Percentiles rank a stretch among this genome's conserved stretches.
Conservation (phyloP, 2,113 vertebrate genomes). For the Prunella fulvescens region DNA sequence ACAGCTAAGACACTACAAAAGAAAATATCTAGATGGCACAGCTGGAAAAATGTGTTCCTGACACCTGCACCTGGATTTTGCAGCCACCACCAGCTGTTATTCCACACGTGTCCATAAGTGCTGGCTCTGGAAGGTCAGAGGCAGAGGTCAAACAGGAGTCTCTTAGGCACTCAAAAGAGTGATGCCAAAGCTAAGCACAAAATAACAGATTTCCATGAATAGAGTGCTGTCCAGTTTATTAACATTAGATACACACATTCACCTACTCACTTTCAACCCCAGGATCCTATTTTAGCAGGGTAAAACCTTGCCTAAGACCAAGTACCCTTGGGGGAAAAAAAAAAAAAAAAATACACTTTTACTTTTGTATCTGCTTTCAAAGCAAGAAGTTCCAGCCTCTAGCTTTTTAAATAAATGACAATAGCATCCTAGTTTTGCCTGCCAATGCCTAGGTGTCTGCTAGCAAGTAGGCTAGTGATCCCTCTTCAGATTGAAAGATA, state of each 20-base stretch:
- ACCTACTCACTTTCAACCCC: background rate
- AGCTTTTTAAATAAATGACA: background rate
- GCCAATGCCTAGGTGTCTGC: background rate
- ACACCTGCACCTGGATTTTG: constrained; percentile 70
- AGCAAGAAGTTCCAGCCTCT: background rate
- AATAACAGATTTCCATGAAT: background rate
- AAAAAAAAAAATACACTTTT: rapidly evolving
- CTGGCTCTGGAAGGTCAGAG: constrained; percentile 56
- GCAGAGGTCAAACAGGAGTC: constrained; percentile 63
- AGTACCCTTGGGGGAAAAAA: background rate
- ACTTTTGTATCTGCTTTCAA: background rate
- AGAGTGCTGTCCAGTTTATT: background rate
- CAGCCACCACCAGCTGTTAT: constrained; percentile 63
- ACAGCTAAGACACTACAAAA: constrained; percentile 43
- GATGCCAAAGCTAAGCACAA: background rate
- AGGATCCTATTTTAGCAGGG: background rate
- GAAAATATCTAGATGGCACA: constrained; percentile 59
- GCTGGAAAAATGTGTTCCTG: constrained; percentile 58
- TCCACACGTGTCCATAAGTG: constrained; percentile 58
- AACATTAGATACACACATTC: background rate
- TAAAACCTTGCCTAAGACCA: background rate
- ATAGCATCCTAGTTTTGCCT: background rate
- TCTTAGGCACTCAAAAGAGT: constrained; percentile 11
- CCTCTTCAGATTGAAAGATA: background rate
- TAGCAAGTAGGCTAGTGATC: background rate